Evolutionary conservation across 2,797 vertebrate species (phyloP), one percentile per base, ranked within the genome.

Genomic region (Sorex maritimensis): DNA sequence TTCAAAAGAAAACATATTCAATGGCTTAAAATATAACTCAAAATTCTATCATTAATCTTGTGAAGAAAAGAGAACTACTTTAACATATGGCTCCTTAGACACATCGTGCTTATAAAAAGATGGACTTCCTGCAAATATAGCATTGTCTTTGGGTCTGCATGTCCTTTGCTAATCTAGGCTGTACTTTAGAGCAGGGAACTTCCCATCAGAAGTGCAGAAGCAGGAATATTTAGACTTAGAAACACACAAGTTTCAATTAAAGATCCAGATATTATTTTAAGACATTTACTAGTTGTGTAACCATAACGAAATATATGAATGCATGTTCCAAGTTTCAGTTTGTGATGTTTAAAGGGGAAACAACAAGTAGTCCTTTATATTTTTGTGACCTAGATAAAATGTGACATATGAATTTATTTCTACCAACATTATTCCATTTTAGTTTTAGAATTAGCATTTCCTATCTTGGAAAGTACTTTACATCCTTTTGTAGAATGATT

Each of bases 21-120:
- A 38, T 75, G 72, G 4, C 5, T 75, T 94, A 79, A 93, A 92
- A 85, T 86, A 82, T 30, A 94, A 94, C 13, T 79, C 58, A 88
- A 81, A 85, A 38, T 85, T 90, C 34, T 83, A 67, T 67, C 84
- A 86, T 88, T 88, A 91, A 85, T 86, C n/a, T 13, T 75, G 38
- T 71, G 81, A 15, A 41, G 17, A 38, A 86, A 86, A 91, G 28
- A 87, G 73, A 94, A 78, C 67, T 81, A 63, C 44, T 91, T 93
- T 88, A 86, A 44, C 49, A 90, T 88, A 89, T 80, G 88, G 72
- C 61, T 93, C 68, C 34, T 73, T 83, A 79, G 91, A 86, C 44
- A 82, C 19, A 75, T n/a, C 46, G 7, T 86, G 8, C 26, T 73
- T 83, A 80, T 86, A 80, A 61, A 91, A 91, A 93, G 67, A 92